Evolutionary conservation across 2,888 invertebrate genomes (phyloP), one percentile per base, ranked within the genome.

Genomic region (Laothoe populi): DNA sequence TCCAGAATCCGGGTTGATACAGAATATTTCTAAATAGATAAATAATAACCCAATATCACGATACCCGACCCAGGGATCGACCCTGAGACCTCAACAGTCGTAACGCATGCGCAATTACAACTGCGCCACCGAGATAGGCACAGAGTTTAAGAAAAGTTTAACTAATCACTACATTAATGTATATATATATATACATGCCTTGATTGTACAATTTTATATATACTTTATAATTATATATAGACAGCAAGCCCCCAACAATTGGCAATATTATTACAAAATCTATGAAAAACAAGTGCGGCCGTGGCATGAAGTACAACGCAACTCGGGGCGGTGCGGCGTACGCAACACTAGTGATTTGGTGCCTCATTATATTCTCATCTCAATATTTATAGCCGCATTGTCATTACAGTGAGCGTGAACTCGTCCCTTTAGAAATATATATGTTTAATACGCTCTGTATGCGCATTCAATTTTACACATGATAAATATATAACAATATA

Each of bases 261-360:
- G 38, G 3, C 40, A 24, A 40, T 40, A 40, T 7, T 19, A 53
- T 38, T 5, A 13, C 24, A 57, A 16, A 42, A 8, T 40, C 40
- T 23, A 24, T 75, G 73, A 79, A 57, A 57, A 57, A 21, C 38
- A 21, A 38, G 19, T n/a, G 10, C 38, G 38, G 11, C 11, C 3
- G 16, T 8, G 4, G 3, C 31, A 31, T n/a, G 7, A 31, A 31
- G 31, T 31, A 45, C 45, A 13, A 40, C 44, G 11, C 16, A 23
- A 7, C 10, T 42, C 16, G 24, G 40, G 19, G 23, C 40, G 19
- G 16, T 4, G n/a, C 42, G 7, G 26, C 24, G 19, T 19, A 21
- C 38, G 16, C 49, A 53, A 40, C 48, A 16, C 53, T 40, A 53
- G 49, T 60, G 42, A 60, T 42, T 53, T 53, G 40, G 42, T 42